Base-by-base conservation (phyloP, 2,797 vertebrate species). In the Oryzias dopingdopingensis region DNA sequence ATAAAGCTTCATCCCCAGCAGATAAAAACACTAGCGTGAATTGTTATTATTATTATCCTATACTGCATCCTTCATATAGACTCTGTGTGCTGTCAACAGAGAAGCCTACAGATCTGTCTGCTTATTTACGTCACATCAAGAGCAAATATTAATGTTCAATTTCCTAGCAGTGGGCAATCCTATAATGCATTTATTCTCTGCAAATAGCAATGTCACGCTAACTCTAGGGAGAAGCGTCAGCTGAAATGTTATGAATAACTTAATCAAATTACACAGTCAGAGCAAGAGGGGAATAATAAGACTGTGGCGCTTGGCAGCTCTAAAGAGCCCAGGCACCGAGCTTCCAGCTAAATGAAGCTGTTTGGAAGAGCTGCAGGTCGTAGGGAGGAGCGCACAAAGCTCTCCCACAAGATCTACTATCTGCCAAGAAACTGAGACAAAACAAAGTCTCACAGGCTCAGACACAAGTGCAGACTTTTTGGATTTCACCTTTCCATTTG, bases 171-270 rank as follows among this genome's bases (percentile, higher is more conserved):
- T 80, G 82, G 76, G 81, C 81, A 76, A 80, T 87, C 86, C 78
- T 62, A 84, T 89, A 90, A 87, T 86, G 83, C 83, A 83, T 89
- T 91, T 91, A 87, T 89, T 83, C 88, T 90, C 81, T 79, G 85
- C 85, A 90, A 91, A 91, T 85, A 89, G 85, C 88, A 90, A 90
- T 88, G 89, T 84, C 88, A 89, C 79, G 78, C 80, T 86, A 85
- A 86, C 82, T 84, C 84, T 73, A 67, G 76, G 85, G 83, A 86
- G 79, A 85, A 77, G 80, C 84, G 67, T 88, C 83, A 78, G 84
- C 77, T 83, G 76, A 86, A 87, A 87, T 81, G 80, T 86, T 88
- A 89, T 90, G 87, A 91, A 91, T 90, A 89, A 89, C 82, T 81
- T 84, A 74, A 91, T 91, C 82, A 85, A 88, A 90, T 91, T 87